Percentiles rank a stretch among this genome's conserved stretches.
phyloP scores from a whole-genome alignment of 2,888 invertebrate genomes.

The Agriotes lineatus region DNA sequence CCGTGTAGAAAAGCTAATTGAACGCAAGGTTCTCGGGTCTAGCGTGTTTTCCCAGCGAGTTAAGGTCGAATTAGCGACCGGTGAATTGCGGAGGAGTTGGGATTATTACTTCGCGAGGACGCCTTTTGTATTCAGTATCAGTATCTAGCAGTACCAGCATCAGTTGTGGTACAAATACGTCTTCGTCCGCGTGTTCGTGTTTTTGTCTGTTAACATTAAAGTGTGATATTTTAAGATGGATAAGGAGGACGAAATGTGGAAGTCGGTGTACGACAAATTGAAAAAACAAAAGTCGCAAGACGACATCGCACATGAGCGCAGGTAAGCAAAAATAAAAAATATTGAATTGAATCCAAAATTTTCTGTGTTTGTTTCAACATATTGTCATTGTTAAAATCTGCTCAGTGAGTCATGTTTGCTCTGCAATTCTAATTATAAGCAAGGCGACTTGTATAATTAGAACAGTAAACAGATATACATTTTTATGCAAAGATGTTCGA shows the following conservation, averaged over 20 bases:
- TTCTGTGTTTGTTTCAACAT: too few species aligned
- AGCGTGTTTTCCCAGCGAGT: slow-evolving; percentile 17
- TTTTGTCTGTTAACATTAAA: neutral
- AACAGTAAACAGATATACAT: neutral
- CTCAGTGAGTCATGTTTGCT: slow-evolving; percentile 1
- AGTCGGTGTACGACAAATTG: slow-evolving; percentile 77
- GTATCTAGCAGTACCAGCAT: slow-evolving; percentile 8
- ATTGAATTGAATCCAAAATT: too few species aligned
- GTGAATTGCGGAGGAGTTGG: slow-evolving; percentile 6
- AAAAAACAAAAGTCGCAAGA: slow-evolving; percentile 73
- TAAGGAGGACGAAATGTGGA: slow-evolving; percentile 86
- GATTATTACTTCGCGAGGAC: slow-evolving; percentile 10
- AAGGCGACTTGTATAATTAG: neutral
- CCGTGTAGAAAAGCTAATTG: neutral
- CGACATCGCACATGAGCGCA: slow-evolving; percentile 76
- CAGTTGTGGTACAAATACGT: neutral
- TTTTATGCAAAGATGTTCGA: neutral
- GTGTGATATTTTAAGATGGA: too few species aligned
- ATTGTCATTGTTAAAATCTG: neutral
- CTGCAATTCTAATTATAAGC: slow-evolving; percentile 9
- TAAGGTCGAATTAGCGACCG: slow-evolving; percentile 23
- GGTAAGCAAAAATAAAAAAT: slow-evolving; percentile 66
- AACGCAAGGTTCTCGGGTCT: neutral
- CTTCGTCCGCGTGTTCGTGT: neutral
- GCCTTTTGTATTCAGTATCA: slow-evolving; percentile 18